A percentile compares a stretch with the other conserved stretches of the same genome.
phyloP scores from a whole-genome alignment of 2,113 vertebrate species.

The Tinamus guttatus region DNA sequence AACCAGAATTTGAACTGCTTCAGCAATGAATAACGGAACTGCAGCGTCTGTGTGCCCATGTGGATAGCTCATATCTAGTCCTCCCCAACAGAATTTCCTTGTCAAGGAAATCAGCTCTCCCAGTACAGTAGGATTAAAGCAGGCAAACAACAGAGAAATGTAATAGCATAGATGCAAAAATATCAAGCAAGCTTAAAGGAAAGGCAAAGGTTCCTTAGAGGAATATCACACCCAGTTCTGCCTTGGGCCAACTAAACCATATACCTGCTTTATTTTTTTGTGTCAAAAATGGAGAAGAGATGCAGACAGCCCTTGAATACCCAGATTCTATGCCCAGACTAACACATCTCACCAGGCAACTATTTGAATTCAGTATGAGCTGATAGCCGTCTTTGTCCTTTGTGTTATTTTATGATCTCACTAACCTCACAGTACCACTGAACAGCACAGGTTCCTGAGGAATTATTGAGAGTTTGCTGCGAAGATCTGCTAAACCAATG shows the following conservation, averaged over 20 bases:
- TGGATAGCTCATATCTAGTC: not conserved
- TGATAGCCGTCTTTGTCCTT: not conserved
- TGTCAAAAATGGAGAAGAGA: not conserved
- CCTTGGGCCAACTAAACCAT: not conserved
- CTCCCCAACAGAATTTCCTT: not conserved
- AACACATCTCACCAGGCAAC: not conserved
- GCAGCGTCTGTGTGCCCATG: not conserved
- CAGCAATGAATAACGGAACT: not conserved
- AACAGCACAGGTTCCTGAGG: slow-evolving; percentile 94
- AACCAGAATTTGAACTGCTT: not conserved
- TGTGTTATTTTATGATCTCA: not conserved
- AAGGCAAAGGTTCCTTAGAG: not conserved
- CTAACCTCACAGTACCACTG: slow-evolving; percentile 91
- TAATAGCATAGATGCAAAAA: not conserved
- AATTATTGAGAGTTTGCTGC: slow-evolving; percentile 94
- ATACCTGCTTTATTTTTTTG: not conserved
- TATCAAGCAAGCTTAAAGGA: not conserved
- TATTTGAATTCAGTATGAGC: not conserved
- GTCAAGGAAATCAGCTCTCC: not conserved
- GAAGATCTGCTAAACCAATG: slow-evolving; percentile 92
- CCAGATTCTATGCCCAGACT: not conserved
- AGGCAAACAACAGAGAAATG: not conserved
- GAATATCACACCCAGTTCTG: not conserved
- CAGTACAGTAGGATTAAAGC: not conserved
- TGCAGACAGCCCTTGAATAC: not conserved